phyloP scores from a whole-genome alignment of 2,888 invertebrate genomes.

The Lycaena phlaeas region DNA sequence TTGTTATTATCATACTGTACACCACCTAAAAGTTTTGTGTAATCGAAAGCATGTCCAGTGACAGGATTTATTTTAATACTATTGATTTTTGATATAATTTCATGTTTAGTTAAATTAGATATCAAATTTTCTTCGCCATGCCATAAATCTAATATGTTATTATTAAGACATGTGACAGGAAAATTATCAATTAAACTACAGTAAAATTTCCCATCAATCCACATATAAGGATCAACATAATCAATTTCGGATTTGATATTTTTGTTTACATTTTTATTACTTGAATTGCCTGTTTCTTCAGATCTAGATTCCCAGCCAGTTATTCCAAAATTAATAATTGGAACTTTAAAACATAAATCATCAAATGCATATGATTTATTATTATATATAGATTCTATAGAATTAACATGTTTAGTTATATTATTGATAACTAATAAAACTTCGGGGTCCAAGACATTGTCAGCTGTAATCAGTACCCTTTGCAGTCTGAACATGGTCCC shows the following conservation, averaged over 20 bases:
- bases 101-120: conserved; percentile 66
- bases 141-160: conserved; percentile 82
- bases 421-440: conserved; percentile 67
- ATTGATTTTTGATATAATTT: conserved; percentile 76
- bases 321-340: conserved; percentile 50
- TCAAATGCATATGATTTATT: conserved; percentile 33
- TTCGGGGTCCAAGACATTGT: conserved; percentile 77
- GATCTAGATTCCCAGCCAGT: conserved; percentile 34
- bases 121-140: conserved; percentile 71
- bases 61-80: conserved; percentile 73
- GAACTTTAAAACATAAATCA: conserved; percentile 60
- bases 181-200: conserved; percentile 77
- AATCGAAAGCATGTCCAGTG: conserved; percentile 78
- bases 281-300: conserved; percentile 24
- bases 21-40: conserved; percentile 75
- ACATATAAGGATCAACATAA: conserved; percentile 71
- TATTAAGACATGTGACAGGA: conserved; percentile 73
- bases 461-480: conserved; percentile 75
- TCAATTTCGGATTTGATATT: conserved; percentile 32
- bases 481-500: conserved; percentile 76
- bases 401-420: conserved; percentile 63
- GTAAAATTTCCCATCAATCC: conserved; percentile 72
- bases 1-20: conserved; percentile 71
- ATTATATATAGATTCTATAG: conserved; percentile 37
- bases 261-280: conserved; percentile 15